Evolutionary conservation across 2,797 vertebrate genomes (phyloP), one percentile per base, ranked within the genome.

Genomic region (Acrocephalus scirpaceus): DNA sequence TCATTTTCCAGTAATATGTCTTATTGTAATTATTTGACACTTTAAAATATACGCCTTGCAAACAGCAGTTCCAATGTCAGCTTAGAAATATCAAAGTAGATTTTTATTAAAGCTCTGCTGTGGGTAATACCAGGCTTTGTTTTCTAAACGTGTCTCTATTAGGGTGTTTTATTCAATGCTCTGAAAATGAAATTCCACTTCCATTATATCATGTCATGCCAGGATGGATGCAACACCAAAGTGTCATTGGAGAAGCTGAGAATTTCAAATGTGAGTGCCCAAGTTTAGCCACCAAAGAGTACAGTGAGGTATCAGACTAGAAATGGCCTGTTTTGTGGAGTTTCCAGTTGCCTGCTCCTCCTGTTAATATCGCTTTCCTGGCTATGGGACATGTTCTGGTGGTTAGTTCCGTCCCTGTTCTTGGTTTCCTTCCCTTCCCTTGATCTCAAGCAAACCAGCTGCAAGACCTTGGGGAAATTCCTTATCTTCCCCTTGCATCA

Each of bases 101-200:
- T 71, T 90, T 90, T 82, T 36, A 85, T 80, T 86, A 65, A 32
- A 92, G 75, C 18, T 56, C 42, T 62, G 78, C 77, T 95, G 64
- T 61, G 77, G 80, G 44, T 71, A 86, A 75, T 70, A 73, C 67
- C 38, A 92, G 70, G 54, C 80, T 86, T 87, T 93, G 48, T 62
- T 93, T 97, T 86, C 81, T 38, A 91, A 92, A 80, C 14, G 38
- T 23, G 73, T n/a, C 70, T 91, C 56, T 79, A 88, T 92, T 86
- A 73, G 51, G 18, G 30, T 44, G 34, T 66, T 94, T 86, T 86
- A 54, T 70, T 83, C 70, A 62, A 77, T 20, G 21, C 26, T 29
- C 38, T 74, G 32, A 88, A 75, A 88, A 85, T 76, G 2, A 57
- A 85, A 84, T 88, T 83, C 69, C 21, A 15, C 36, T 90, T 93